Conservation (phyloP, 2,113 vertebrate genomes). For the Carassius auratus region DNA sequence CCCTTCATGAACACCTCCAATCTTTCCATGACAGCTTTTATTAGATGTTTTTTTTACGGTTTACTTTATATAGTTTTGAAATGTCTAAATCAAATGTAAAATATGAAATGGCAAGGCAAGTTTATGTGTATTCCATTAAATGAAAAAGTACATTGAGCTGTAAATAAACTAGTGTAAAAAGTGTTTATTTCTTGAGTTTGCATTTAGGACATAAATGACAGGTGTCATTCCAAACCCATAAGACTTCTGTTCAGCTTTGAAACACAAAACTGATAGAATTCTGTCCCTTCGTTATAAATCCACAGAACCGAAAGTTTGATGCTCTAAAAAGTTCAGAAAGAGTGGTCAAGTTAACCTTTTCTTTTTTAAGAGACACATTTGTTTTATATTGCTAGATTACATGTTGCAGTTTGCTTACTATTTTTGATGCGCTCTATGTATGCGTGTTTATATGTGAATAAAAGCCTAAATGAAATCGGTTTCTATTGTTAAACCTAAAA, state of each 20-base stretch:
- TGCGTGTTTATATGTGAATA: not conserved
- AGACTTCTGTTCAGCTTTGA: too few relatives aligned
- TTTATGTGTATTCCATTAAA: constrained; percentile 45
- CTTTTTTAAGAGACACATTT: too few relatives aligned
- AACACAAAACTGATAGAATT: too few relatives aligned
- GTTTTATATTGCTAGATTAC: too few relatives aligned
- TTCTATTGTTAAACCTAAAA: not conserved
- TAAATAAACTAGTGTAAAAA: not conserved
- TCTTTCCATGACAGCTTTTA: constrained; percentile 53
- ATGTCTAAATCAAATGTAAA: constrained; percentile 34
- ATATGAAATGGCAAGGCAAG: constrained; percentile 41
- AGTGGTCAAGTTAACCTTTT: not conserved
- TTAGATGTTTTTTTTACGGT: constrained; percentile 50
- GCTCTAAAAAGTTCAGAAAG: not conserved
- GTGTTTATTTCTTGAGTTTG: not conserved
- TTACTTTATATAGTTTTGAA: constrained; percentile 55
- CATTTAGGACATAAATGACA: not conserved
- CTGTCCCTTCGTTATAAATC: not conserved
- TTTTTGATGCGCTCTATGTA: not conserved
- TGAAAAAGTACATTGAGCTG: not conserved
- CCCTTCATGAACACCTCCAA: constrained; percentile 1
- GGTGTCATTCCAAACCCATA: too few relatives aligned
- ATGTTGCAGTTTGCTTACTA: not conserved
- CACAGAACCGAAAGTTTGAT: not conserved
- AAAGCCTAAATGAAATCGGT: not conserved